Conservation (phyloP, 2,797 vertebrate genomes). For the Tachyglossus aculeatus region DNA sequence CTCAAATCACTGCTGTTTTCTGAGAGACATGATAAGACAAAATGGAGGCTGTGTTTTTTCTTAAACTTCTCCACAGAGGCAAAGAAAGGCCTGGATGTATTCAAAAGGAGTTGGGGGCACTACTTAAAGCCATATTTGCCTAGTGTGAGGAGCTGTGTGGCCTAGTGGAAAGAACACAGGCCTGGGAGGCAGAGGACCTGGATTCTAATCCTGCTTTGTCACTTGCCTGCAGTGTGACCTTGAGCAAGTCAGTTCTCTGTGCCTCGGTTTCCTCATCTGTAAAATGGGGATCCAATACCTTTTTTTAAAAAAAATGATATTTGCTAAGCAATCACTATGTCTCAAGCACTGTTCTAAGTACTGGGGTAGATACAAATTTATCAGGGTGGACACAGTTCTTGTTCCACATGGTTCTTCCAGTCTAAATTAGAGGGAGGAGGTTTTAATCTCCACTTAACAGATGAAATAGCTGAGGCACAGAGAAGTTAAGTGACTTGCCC, state of each 20-base stretch:
- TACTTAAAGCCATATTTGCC: conserved; percentile 45
- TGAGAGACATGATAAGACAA: conserved; percentile 61
- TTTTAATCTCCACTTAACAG: too few relatives aligned
- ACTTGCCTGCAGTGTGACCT: background rate
- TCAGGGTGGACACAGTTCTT: too few relatives aligned
- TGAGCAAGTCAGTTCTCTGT: background rate
- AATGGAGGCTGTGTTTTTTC: conserved; percentile 47
- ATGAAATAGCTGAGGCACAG: too few relatives aligned
- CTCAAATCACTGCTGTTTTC: conserved; percentile 50
- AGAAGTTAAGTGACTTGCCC: too few relatives aligned
- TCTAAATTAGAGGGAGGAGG: too few relatives aligned
- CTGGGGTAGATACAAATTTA: too few relatives aligned
- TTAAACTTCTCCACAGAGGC: conserved; percentile 49
- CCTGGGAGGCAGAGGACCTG: background rate
- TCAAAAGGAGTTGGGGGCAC: conserved; percentile 61
- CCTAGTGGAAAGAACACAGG: conserved; percentile 14
- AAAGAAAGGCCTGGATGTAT: conserved; percentile 49
- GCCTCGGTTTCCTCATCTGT: background rate
- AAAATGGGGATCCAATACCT: too few relatives aligned
- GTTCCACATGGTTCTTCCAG: too few relatives aligned
- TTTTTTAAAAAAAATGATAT: too few relatives aligned
- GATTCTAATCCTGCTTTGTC: conserved; percentile 27
- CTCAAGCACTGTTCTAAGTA: too few relatives aligned
- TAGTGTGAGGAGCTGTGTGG: conserved; percentile 38
- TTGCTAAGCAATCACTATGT: too few relatives aligned